These are phyloP conservation scores for Drosophila multiciliata DNA, from an alignment of 2,888 invertebrate genomes.

Conservation along the genomic window DNA sequence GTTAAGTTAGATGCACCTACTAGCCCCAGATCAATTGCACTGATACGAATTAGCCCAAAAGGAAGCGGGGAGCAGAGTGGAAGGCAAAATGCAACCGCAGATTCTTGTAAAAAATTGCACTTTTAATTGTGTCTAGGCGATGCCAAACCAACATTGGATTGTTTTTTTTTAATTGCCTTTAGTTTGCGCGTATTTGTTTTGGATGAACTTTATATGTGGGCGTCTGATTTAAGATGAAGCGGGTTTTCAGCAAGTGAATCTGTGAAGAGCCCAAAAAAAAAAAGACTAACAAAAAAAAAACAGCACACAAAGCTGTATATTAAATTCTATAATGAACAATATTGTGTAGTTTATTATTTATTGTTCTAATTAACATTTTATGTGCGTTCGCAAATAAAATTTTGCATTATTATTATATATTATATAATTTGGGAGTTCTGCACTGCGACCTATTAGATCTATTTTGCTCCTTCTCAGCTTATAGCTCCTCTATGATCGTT, in stretches of 20 bases:
- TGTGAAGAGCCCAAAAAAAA: constrained; percentile 7
- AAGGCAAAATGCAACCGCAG: constrained; percentile 44
- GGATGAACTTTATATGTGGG: constrained; percentile 35
- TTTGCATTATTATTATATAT: no score
- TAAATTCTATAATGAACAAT: neutral
- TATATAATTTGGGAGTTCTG: no score
- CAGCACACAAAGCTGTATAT: neutral
- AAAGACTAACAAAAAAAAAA: neutral
- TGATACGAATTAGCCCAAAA: constrained; percentile 69
- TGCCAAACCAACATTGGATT: constrained; percentile 34
- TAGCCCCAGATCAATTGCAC: constrained; percentile 60
- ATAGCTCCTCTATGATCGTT: no score
- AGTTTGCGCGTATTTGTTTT: constrained; percentile 50
- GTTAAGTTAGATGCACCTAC: constrained; percentile 24
- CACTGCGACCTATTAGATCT: no score
- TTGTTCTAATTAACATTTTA: neutral
- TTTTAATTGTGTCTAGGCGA: constrained; percentile 55
- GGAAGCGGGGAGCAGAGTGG: constrained; percentile 38
- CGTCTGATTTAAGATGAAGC: constrained; percentile 5
- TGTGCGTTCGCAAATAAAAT: neutral
- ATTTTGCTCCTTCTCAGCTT: no score
- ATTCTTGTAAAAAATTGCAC: constrained; percentile 62
- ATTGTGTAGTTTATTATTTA: neutral
- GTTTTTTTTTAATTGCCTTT: constrained; percentile 61
- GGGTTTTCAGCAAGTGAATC: constrained; percentile 14